Percentiles rank a stretch among this genome's conserved stretches.
Evolutionary conservation across 2,113 vertebrate species (phyloP).

Genomic region (Limnothrissa miodon): DNA sequence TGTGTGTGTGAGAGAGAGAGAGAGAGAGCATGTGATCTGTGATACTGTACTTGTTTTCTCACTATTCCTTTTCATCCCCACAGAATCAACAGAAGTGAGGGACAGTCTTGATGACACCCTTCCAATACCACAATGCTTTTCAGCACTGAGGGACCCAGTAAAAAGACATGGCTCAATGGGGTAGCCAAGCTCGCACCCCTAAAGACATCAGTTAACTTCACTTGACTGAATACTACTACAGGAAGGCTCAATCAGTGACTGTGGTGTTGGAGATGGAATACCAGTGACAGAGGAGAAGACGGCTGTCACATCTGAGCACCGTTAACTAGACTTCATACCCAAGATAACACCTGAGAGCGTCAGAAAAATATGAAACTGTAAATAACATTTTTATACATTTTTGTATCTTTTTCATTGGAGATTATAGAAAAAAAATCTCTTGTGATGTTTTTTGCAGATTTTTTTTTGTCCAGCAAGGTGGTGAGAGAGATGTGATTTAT

Average conservation of each 20-base stretch:
- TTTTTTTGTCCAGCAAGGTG: conserved; percentile 66
- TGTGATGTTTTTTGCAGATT: conserved; percentile 82
- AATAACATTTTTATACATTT: conserved; percentile 90
- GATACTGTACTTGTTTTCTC: background rate
- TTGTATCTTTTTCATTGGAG: conserved; percentile 99
- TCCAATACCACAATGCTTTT: conserved; percentile 53
- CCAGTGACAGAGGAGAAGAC: conserved; percentile 42
- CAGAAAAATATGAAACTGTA: conserved; percentile 62
- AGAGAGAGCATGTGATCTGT: background rate
- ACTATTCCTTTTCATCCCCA: conserved; percentile 14
- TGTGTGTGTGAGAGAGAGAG: background rate
- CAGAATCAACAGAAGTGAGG: conserved; percentile 89
- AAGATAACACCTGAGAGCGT: background rate
- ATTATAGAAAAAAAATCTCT: conserved; percentile 83
- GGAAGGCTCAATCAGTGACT: background rate
- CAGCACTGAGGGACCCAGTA: conserved; percentile 40
- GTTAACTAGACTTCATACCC: background rate
- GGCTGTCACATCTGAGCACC: background rate
- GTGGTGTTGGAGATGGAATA: background rate
- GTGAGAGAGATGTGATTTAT: conserved; percentile 59
- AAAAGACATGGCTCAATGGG: conserved; percentile 27
- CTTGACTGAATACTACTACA: background rate
- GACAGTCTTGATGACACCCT: conserved; percentile 87
- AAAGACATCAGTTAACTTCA: background rate
- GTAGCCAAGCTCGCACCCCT: background rate